Evolutionary conservation across 2,113 vertebrate species (phyloP), one percentile per base, ranked within the genome.

Genomic region (Choloepus hoffmanni): DNA sequence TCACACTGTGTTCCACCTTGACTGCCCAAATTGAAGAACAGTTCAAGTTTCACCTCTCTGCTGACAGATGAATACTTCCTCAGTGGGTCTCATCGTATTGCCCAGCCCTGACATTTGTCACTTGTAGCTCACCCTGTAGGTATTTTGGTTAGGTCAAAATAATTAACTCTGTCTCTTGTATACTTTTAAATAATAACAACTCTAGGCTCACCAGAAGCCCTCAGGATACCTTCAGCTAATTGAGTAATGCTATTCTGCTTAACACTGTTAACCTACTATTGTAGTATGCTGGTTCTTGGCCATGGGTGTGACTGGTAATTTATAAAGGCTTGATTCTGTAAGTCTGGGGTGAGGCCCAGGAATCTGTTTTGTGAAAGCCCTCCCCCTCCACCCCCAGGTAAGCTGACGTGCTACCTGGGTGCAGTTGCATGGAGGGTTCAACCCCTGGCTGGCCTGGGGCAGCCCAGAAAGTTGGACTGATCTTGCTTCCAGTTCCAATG

Each of bases 171-270:
- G 45, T 33, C 76, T 77, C 63, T 53, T 90, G 16, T 74, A 53
- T 50, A 70, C 89, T 96, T 94, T 26, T 86, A 81, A 68, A 63
- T 86, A 89, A 60, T 65, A 87, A 79, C 77, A 95, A 62, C 67
- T 74, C 30, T 19, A 73, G 65, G 50, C 63, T 82, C 36, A 74
- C 43, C 43, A 23, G 62, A 83, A 83, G 89, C 21, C 63, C 30
- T 36, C 65, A 73, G 76, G 60, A 82, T 63, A 76, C 23, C 58
- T 94, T 84, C 53, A 90, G 0, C 92, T 89, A 70, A 62, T 60
- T 89, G 68, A 95, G 60, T 36, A 62, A 62, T 30, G 26, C 18
- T 84, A 0, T 84, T 85, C 92, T 78, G 50, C 40, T 45, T 79
- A 76, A 81, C 72, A 67, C 4, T 8, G 28, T 50, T 89, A 67